Base-by-base conservation (phyloP, 2,113 vertebrate genomes). In the Eupsittula cactorum region DNA sequence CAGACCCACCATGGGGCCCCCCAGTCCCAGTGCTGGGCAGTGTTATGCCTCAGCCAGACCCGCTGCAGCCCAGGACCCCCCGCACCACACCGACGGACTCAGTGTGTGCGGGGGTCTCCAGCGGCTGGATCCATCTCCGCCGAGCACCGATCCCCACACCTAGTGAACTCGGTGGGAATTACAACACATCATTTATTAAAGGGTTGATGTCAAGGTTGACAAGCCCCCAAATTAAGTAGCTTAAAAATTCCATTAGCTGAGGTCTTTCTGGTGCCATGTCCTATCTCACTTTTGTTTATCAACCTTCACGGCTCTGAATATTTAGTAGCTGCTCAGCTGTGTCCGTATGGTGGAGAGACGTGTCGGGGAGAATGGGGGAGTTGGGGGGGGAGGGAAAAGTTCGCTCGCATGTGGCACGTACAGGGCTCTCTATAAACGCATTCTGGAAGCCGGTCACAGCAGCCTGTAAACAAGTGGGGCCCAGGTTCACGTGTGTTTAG, bases 191-290 rank as follows among this genome's bases (percentile, higher is more conserved):
- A 90, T 94, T 95, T 95, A 96, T 97, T 97, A 94, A 94, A 89
- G 79, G 71, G 8, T 35, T 78, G 78, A 93, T 94, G 95, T 88
- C 96, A 96, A 84, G 84, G 91, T 77, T 93, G 95, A 92, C 96
- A 95, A 96, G 88, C 82, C 90, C 93, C 92, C 90, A 95, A 93
- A 95, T 96, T 95, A 96, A 97, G 95, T 91, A 94, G 95, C 96
- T 97, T 97, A 95, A 96, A 96, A 96, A 96, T 97, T 95, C 95
- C 95, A 96, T 97, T 97, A 92, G 95, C 86, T 18, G 95, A 96
- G 94, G 96, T 97, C 93, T 95, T 96, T 95, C 96, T 95, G 93
- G 94, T 97, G 95, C 93, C 95, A 88, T 95, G 95, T 96, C 96
- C 95, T 95, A 93, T 90, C 95, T 95, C 91, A 90, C 92, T 92